Evolutionary conservation across 2,888 invertebrate genomes (phyloP), one percentile per base, ranked within the genome.

Genomic region (Crocallis elinguaria): DNA sequence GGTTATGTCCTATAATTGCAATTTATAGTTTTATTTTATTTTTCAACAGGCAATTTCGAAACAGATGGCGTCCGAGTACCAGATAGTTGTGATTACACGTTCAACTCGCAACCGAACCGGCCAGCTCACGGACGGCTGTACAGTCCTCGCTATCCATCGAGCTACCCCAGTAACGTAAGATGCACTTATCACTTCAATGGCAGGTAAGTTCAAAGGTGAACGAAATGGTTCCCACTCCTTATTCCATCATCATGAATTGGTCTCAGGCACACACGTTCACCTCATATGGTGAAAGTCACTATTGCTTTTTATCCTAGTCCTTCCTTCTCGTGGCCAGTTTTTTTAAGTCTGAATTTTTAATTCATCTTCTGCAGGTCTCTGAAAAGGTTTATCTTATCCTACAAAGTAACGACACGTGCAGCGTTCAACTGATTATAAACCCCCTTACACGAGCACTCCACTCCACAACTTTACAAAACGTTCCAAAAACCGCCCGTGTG

Each of bases 61-160:
- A 96, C 96, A 37, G 95, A 96, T 78, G 97, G 97, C 7, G 94
- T 95, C 64, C 93, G 95, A 80, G 92, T 96, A 1, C 71, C 82
- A n/a, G 95, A 95, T 63, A 95, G 95, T 51, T 95, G 97, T 78
- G 96, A 97, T 86, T 96, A 95, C 84, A 94, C 95, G 82, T 97
- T 97, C 82, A 93, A 95, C 75, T 96, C 96, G 69, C 94, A 94
- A 43, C 93, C 94, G 62, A 93, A 94, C 67, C 92, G 93, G 52
- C 93, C 94, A 25, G 90, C 93, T 39, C 94, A 95, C 75, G 96
- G 97, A 9, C 93, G 94, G 55, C 94, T 98, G 77, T 97, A 96
- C 80, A 98, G 98, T 42, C 98, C 98, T 0, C 94, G 97, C 62
- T 99, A 98, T 88, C 99, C 99, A 5, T 98, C 98, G 43, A 96